Percentiles rank a stretch among this genome's conserved stretches.
phyloP scores from a whole-genome alignment of 2,797 vertebrate genomes.

The Taenioides sp. region DNA sequence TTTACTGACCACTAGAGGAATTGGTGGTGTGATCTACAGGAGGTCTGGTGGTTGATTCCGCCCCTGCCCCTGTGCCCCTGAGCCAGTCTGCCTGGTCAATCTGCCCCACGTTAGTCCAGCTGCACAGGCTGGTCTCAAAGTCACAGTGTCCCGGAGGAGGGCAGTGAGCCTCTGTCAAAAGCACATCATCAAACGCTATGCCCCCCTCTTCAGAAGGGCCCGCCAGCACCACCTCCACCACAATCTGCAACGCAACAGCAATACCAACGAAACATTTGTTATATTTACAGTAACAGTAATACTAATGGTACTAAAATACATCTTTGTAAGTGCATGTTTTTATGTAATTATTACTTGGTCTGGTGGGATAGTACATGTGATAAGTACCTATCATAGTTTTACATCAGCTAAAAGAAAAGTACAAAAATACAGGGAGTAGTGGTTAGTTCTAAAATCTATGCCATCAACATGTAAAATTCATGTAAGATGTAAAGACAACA shows the following conservation, averaged over 20 bases:
- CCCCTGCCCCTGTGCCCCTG: conserved; percentile 58
- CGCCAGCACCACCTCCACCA: conserved; percentile 72
- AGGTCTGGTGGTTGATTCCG: conserved; percentile 65
- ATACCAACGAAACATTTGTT: neutral
- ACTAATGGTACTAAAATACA: neutral
- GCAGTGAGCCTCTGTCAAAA: conserved; percentile 60
- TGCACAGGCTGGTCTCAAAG: conserved; percentile 75
- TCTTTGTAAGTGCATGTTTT: neutral
- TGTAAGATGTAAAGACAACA: too few relatives aligned
- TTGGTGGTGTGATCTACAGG: conserved; percentile 76
- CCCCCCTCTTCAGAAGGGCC: conserved; percentile 61
- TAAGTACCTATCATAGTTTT: too few relatives aligned
- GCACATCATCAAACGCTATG: conserved; percentile 79
- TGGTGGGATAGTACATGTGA: too few relatives aligned
- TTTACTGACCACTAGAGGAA: conserved; percentile 57
- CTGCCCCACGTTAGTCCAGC: conserved; percentile 71
- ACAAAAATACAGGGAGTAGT: too few relatives aligned
- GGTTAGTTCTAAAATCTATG: too few relatives aligned
- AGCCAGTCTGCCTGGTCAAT: conserved; percentile 76
- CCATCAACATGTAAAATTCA: too few relatives aligned
- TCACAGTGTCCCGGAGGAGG: conserved; percentile 67
- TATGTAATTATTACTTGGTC: too few relatives aligned
- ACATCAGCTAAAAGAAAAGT: too few relatives aligned
- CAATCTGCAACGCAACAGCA: conserved; percentile 57
- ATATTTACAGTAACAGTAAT: neutral